Conservation (phyloP, 2,888 invertebrate genomes). For the Eupsilia transversa region DNA sequence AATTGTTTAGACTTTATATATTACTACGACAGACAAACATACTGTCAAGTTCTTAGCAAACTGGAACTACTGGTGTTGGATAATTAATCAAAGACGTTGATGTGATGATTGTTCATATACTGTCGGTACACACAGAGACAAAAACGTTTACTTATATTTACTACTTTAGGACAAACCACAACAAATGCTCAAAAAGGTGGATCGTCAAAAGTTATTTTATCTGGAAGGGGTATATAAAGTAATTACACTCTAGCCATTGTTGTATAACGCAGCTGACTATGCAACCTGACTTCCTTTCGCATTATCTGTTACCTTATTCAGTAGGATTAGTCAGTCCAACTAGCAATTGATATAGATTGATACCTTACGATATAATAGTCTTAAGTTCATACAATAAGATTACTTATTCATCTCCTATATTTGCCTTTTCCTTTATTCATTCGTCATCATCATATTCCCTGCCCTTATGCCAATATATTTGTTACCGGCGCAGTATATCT, state of each 20-base stretch:
- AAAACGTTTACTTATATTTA: not conserved
- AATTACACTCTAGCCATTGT: slow-evolving; percentile 7
- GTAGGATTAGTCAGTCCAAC: slow-evolving; percentile 37
- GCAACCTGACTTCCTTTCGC: slow-evolving; percentile 16
- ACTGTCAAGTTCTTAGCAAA: not conserved
- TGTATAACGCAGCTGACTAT: slow-evolving; percentile 34
- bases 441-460: not conserved
- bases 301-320: slow-evolving; percentile 30
- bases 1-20: slow-evolving; percentile 7
- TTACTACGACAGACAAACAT: not conserved
- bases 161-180: not conserved
- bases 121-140: not conserved
- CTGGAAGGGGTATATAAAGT: slow-evolving; percentile 14
- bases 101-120: not conserved
- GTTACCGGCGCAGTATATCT: not conserved
- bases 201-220: not conserved
- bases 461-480: not conserved
- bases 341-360: not conserved
- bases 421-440: not conserved
- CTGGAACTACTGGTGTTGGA: not conserved
- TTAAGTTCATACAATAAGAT: not conserved
- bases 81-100: not conserved
- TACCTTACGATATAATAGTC: not conserved
- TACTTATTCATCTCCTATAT: not conserved
- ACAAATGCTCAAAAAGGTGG: not conserved